phyloP scores from a whole-genome alignment of 92 coral and sea anemone genomes.

The Chrysogorgia sp. region DNA sequence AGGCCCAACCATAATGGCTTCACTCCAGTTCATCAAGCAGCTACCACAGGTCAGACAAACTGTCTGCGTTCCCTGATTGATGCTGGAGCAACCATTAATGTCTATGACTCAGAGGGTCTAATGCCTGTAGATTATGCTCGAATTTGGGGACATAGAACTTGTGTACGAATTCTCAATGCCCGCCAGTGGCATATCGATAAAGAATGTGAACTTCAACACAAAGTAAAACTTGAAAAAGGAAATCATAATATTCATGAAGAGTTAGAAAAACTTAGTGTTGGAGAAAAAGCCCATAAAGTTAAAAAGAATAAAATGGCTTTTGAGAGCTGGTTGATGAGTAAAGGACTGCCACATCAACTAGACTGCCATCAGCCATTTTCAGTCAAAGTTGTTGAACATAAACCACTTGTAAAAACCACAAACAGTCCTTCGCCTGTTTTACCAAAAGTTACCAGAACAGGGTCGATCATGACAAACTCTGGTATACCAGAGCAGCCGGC shows the following conservation, averaged over 20 bases:
- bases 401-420: slow-evolving; percentile 60
- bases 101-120: slow-evolving; percentile 71
- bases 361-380: slow-evolving; percentile 90
- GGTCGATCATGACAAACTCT: slow-evolving; percentile 26
- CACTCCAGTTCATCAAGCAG: slow-evolving; percentile 92
- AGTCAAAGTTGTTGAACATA: slow-evolving; percentile 47
- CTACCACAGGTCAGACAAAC: slow-evolving; percentile 87
- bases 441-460: slow-evolving; percentile 28
- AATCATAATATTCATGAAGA: slow-evolving; percentile 73
- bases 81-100: slow-evolving; percentile 75
- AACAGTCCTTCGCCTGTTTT: slow-evolving; percentile 61
- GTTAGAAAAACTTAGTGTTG: slow-evolving; percentile 62
- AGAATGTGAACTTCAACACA: slow-evolving; percentile 67
- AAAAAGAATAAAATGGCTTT: slow-evolving; percentile 80
- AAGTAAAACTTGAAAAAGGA: slow-evolving; percentile 63
- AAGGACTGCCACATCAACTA: slow-evolving; percentile 75
- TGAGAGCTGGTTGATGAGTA: slow-evolving; percentile 74
- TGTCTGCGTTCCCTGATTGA: slow-evolving; percentile 76
- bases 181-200: slow-evolving; percentile 95
- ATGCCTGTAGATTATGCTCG: slow-evolving; percentile 91
- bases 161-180: slow-evolving; percentile 84
- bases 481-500: slow-evolving; percentile 64
- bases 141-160: slow-evolving; percentile 89
- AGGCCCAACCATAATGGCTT: slow-evolving; percentile 81
- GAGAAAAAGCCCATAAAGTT: slow-evolving; percentile 67